Evolutionary conservation across 2,888 invertebrate species (phyloP), one percentile per base, ranked within the genome.

Genomic region (Melanotus villosus): DNA sequence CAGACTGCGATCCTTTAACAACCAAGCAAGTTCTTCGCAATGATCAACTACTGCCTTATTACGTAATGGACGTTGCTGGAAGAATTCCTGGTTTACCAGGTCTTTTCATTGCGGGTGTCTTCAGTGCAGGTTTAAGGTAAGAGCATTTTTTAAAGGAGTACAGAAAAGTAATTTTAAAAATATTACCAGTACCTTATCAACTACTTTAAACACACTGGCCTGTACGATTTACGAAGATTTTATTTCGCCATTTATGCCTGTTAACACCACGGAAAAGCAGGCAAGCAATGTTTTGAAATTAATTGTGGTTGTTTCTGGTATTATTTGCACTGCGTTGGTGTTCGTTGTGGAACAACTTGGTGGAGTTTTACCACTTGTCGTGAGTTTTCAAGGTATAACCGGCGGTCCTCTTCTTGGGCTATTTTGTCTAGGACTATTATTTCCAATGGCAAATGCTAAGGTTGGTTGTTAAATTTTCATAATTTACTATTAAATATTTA

Each of bases 11-110:
- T 82, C 91, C 91, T 0, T 77, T 91, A 0, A 79, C 86, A n/a
- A 86, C 89, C 1, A 87, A 88, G 50, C 87, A 86, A 75, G 87
- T 89, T 26, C 84, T 85, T 41, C 87, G 86, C 78, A 85, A 86
- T 75, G 90, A 90, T 78, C 88, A 90, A 68, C 68, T 84, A 9
- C 86, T 93, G 1, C 92, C 93, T 0, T 89, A 90, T 76, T 93
- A 91, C 77, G 88, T 93, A 2, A 90, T 93, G 87, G 90, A 91
- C 75, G 85, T 91, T 10, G 88, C 92, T 0, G 84, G 86, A 1
- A 84, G 88, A 80, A 87, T 91, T 77, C 91, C 91, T n/a, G 93
- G 93, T 0, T 86, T 94, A 54, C 90, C 92, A 19, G 93, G 93
- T 3, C 85, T 93, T 41, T 93, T 94, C 76, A 88, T 93, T 4